Conservation (phyloP, 2,888 invertebrate species). For the Harpagoxenus sublaevis region DNA sequence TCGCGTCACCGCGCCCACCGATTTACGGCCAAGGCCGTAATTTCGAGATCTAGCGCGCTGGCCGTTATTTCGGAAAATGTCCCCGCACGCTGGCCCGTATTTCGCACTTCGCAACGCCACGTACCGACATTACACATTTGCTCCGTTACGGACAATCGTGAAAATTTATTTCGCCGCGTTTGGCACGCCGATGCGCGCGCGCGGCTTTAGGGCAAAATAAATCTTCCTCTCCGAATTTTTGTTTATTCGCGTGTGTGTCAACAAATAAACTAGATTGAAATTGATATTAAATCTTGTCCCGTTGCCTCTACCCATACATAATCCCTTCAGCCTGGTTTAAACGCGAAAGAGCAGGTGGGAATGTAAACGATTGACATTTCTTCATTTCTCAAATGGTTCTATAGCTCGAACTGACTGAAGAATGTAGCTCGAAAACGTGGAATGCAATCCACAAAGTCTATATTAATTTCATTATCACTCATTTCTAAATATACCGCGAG, state of each 20-base stretch:
- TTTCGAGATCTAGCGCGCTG: slow-evolving; percentile 53
- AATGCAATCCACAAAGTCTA: neutral
- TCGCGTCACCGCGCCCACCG: slow-evolving; percentile 44
- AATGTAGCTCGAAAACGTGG: neutral
- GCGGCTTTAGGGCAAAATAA: neutral
- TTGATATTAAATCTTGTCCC: neutral
- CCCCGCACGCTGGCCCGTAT: slow-evolving; percentile 9
- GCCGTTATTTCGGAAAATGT: slow-evolving; percentile 61
- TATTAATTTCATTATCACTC: slow-evolving; percentile 1
- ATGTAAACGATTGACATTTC: neutral
- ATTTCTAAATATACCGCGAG: neutral
- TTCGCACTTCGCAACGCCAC: slow-evolving; percentile 21
- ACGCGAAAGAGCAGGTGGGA: neutral
- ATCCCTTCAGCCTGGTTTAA: neutral
- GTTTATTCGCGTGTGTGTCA: neutral
- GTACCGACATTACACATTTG: slow-evolving; percentile 15
- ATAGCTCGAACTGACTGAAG: neutral
- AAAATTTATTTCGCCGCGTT: slow-evolving; percentile 30
- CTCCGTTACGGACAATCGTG: slow-evolving; percentile 34
- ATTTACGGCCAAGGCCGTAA: slow-evolving; percentile 64
- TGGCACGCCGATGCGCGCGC: neutral
- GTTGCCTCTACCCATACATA: neutral
- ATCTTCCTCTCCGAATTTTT: neutral
- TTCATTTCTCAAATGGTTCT: neutral
- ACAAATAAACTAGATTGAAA: neutral